Base-by-base conservation (phyloP, 53 echinoderm and acorn worm species). In the Pentamera pediparva region DNA sequence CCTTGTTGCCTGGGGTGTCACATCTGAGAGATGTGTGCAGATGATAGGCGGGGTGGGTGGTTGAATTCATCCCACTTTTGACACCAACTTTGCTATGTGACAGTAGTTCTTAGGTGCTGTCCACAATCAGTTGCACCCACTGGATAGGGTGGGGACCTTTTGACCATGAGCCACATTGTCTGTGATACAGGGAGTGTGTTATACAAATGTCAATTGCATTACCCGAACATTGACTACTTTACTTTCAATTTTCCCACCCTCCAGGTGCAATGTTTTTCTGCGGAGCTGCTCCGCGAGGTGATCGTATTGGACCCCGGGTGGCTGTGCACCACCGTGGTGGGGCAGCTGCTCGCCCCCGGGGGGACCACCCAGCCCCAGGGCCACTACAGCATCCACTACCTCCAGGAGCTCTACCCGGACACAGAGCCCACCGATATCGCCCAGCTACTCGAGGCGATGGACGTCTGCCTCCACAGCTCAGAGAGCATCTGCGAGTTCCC, bases 241-340 rank as follows among this genome's bases (percentile, higher is more conserved):
- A 45, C 47, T 45, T 45, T 45, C n/a, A 1, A 0, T 45, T 45
- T 18, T 18, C 47, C n/a, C 0, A 45, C 13, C n/a, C 31, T 39
- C 22, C 82, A 95, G 96, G 96, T 95, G 45, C 96, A 95, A 65
- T 91, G 91, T 79, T 95, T 95, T 69, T 84, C 81, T 76, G 82
- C 88, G 60, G 96, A 95, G 25, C 83, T 95, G 1, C 96, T 95
- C 22, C 91, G 87, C 37, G 96, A 95, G 41, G 81, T 95, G 39
- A 88, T 95, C 28, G 73, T 95, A 10, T 85, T 95, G 19, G 96
- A 95, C 24, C 96, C 96, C 19, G 79, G 80, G 34, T 95, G 96
- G 96, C 80, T 95, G 37, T 84, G 84, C 70, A 82, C 96, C 29
- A 59, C 64, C 28, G 75, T 95, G 33, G 62, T 91, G 15, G 88